Evolutionary conservation across 2,113 vertebrate species (phyloP).

Genomic region (Microcebus murinus): DNA sequence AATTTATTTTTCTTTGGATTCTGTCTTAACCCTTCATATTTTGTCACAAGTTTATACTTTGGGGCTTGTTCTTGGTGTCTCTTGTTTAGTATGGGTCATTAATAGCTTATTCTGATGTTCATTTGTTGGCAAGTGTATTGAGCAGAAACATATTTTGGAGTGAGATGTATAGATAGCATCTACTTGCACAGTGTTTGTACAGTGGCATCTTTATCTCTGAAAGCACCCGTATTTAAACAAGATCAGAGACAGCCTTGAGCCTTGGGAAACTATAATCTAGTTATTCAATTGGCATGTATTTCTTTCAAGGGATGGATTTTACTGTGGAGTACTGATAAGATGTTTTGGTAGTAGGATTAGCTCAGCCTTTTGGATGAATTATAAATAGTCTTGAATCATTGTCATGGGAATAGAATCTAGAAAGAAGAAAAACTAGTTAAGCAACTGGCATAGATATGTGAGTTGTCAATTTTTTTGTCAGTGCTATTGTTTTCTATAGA

Average conservation of each 20-base stretch:
- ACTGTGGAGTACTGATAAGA: slow-evolving; percentile 10
- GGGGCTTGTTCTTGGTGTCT: background rate
- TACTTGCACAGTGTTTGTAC: background rate
- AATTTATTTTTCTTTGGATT: slow-evolving; percentile 1
- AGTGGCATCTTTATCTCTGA: background rate
- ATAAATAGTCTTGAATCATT: slow-evolving; percentile 36
- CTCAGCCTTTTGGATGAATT: slow-evolving; percentile 46
- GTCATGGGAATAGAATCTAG: background rate
- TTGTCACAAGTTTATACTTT: background rate
- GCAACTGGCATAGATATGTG: background rate
- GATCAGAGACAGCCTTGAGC: background rate
- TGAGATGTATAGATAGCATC: background rate
- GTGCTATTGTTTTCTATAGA: slow-evolving; percentile 31
- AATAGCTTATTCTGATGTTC: slow-evolving; percentile 7
- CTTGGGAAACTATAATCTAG: background rate
- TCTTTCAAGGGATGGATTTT: slow-evolving; percentile 48
- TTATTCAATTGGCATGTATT: slow-evolving; percentile 16
- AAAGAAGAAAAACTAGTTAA: slow-evolving; percentile 50
- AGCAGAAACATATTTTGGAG: background rate
- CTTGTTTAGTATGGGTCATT: background rate
- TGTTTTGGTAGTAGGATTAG: slow-evolving; percentile 55
- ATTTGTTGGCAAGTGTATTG: background rate
- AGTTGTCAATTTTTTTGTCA: background rate
- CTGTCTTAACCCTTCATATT: background rate
- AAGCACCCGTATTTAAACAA: slow-evolving; percentile 27